Evolutionary conservation across 2,797 vertebrate species (phyloP).

Genomic region (Simalia tracyae): DNA sequence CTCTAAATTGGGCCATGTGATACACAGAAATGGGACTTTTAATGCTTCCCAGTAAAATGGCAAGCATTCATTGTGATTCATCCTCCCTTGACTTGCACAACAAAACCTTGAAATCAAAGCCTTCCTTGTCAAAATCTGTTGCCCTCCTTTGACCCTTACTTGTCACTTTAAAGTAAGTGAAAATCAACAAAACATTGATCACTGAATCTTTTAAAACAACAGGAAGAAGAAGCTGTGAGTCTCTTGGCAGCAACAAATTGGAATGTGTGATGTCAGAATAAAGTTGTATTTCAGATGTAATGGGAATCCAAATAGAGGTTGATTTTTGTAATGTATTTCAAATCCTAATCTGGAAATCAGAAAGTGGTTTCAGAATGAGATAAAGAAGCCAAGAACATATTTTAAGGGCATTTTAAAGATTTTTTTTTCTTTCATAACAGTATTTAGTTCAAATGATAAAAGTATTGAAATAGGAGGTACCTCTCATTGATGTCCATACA

Average conservation of each 20-base stretch:
- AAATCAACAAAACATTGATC: slow-evolving; percentile 67
- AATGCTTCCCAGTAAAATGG: slow-evolving; percentile 47
- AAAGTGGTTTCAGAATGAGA: not conserved
- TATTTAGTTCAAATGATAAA: not conserved
- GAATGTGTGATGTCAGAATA: slow-evolving; percentile 27
- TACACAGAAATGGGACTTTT: slow-evolving; percentile 47
- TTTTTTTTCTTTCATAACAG: not conserved
- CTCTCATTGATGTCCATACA: slow-evolving; percentile 2
- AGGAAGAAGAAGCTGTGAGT: slow-evolving; percentile 39
- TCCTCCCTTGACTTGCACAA: slow-evolving; percentile 42
- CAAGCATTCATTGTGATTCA: slow-evolving; percentile 54
- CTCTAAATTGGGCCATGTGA: slow-evolving; percentile 36
- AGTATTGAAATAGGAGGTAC: not conserved
- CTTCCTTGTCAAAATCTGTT: slow-evolving; percentile 64
- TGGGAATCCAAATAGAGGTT: slow-evolving; percentile 17
- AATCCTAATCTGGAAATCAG: not conserved
- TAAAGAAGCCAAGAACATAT: not conserved
- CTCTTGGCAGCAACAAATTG: slow-evolving; percentile 54
- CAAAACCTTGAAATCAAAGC: slow-evolving; percentile 44
- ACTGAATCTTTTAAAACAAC: slow-evolving; percentile 33
- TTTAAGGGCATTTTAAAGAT: not conserved
- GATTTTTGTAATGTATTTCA: not conserved
- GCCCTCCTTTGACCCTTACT: slow-evolving; percentile 59
- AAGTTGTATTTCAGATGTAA: slow-evolving; percentile 28
- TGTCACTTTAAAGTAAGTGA: slow-evolving; percentile 63